Conservation (phyloP, 2,113 vertebrate genomes). For the Panurus biarmicus region DNA sequence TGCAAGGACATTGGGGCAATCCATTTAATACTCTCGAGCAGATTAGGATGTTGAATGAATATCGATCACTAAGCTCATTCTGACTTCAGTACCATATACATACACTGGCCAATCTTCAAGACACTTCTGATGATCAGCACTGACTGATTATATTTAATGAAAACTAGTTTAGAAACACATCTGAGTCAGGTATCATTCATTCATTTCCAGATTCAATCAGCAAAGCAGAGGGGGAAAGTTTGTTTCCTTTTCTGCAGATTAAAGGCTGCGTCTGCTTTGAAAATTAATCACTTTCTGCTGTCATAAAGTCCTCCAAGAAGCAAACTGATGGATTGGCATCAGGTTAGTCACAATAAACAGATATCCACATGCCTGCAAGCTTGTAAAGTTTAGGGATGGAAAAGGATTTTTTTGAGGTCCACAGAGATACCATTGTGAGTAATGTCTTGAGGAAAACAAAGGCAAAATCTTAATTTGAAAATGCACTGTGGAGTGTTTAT, state of each 20-base stretch:
- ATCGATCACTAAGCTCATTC: slow-evolving; percentile 24
- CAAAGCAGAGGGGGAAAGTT: slow-evolving; percentile 1
- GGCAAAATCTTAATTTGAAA: not conserved
- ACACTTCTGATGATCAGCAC: slow-evolving; percentile 24
- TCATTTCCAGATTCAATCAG: slow-evolving; percentile 51
- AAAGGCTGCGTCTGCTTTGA: slow-evolving; percentile 32
- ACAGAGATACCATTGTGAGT: not conserved
- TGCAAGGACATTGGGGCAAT: not conserved
- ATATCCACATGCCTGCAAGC: not conserved
- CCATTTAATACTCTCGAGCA: slow-evolving; percentile 16
- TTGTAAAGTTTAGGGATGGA: slow-evolving; percentile 17
- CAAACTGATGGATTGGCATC: slow-evolving; percentile 30
- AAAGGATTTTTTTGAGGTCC: not conserved
- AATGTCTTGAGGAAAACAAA: slow-evolving; percentile 15
- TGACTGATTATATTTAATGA: slow-evolving; percentile 32
- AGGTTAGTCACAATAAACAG: slow-evolving; percentile 4
- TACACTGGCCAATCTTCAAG: not conserved
- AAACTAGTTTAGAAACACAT: slow-evolving; percentile 43
- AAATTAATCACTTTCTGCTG: slow-evolving; percentile 51
- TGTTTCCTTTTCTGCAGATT: slow-evolving; percentile 49
- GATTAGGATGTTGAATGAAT: slow-evolving; percentile 31
- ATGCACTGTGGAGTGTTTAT: not conserved
- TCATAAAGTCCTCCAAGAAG: slow-evolving; percentile 26
- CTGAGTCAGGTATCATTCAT: slow-evolving; percentile 5
- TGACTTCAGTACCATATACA: not conserved